Evolutionary conservation across 2,888 invertebrate species (phyloP).

Genomic region (Cerastis leucographa): DNA sequence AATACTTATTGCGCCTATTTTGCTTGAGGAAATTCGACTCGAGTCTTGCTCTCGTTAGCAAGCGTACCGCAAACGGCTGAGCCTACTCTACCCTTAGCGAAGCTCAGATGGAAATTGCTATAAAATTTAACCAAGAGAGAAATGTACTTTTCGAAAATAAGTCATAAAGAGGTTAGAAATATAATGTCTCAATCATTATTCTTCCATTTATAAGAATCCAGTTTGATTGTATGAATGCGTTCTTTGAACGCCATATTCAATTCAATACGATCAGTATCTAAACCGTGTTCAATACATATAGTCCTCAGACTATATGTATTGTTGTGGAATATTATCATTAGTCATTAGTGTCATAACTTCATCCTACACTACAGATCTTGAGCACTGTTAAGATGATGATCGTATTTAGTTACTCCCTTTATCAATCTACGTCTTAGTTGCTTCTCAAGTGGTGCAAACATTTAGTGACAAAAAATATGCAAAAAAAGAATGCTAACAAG

Average conservation of each 20-base stretch:
- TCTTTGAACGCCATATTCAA: background rate
- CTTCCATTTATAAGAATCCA: background rate
- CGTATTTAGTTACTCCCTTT: background rate
- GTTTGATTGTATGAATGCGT: background rate
- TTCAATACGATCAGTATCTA: background rate
- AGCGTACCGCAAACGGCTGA: constrained; percentile 27
- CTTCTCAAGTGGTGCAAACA: background rate
- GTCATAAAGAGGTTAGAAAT: background rate
- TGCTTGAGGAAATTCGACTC: constrained; percentile 50
- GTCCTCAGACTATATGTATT: background rate
- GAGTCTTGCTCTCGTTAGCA: constrained; percentile 45
- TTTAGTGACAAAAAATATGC: background rate
- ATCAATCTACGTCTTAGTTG: background rate
- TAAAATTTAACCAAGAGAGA: background rate
- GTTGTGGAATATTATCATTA: background rate
- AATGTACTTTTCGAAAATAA: background rate
- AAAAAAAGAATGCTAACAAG: too few species aligned
- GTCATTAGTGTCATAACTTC: background rate
- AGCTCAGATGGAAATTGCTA: constrained; percentile 1
- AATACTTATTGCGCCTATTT: constrained; percentile 42
- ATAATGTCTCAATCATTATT: background rate
- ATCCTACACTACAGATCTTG: background rate
- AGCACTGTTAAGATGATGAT: background rate
- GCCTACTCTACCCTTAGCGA: constrained; percentile 15
- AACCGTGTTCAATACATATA: background rate